phyloP scores from a whole-genome alignment of 2,797 vertebrate genomes.

The Sebastiscus tertius region DNA sequence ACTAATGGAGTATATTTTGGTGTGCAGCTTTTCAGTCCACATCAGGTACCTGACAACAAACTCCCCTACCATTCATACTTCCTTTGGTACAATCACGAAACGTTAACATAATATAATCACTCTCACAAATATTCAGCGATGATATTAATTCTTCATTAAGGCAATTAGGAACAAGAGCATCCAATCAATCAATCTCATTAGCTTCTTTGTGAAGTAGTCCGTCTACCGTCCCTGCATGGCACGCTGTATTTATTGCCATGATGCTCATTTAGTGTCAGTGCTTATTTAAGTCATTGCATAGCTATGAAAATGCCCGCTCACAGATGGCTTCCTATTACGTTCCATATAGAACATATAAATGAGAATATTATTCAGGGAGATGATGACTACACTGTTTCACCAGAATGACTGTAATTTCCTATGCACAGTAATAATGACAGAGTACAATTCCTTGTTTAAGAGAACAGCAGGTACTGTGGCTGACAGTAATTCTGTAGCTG shows the following conservation, averaged over 20 bases:
- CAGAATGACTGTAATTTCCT: constrained; percentile 35
- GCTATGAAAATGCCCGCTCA: constrained; percentile 27
- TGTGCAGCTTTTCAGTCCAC: constrained; percentile 17
- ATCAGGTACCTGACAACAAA: constrained; percentile 47
- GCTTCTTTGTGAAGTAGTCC: constrained; percentile 42
- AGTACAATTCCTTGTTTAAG: constrained; percentile 20
- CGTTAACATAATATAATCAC: constrained; percentile 50
- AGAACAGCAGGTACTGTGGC: constrained; percentile 44
- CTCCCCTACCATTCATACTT: constrained; percentile 8
- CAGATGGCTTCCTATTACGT: constrained; percentile 51
- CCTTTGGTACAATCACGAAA: constrained; percentile 37
- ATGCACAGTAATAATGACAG: constrained; percentile 31
- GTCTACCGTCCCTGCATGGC: constrained; percentile 21
- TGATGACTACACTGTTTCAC: constrained; percentile 41
- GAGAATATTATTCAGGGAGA: constrained; percentile 49
- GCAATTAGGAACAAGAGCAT: constrained; percentile 57
- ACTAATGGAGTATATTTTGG: constrained; percentile 50
- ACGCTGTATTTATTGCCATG: constrained; percentile 46
- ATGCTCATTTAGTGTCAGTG: constrained; percentile 45
- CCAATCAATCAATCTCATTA: constrained; percentile 70
- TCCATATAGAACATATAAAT: constrained; percentile 49
- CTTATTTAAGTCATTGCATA: constrained; percentile 48
- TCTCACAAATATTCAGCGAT: constrained; percentile 56
- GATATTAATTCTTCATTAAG: constrained; percentile 69
- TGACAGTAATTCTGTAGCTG: constrained; percentile 26